Base-by-base conservation (phyloP, 2,797 vertebrate genomes). In the Glyptemys insculpta region DNA sequence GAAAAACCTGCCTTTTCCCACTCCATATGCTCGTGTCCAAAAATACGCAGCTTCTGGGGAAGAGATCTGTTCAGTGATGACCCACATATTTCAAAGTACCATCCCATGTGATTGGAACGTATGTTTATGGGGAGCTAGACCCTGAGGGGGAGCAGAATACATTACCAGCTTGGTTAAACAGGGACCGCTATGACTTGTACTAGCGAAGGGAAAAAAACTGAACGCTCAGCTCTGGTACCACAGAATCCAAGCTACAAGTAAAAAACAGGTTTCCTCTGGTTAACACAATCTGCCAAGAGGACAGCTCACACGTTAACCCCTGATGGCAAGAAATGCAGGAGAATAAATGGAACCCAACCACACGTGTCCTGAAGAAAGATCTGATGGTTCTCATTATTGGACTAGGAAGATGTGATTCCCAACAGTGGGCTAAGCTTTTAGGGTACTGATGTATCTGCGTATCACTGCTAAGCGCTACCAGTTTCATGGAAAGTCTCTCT, bases 151-250 rank as follows among this genome's bases (percentile, higher is more conserved):
- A 76, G 65, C 37, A 12, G 65, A 72, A 72, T 74, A 53, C 52
- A 54, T 74, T 52, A 41, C 50, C 34, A 12, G n/a, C n/a, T 31
- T 27, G 14, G 65, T 41, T 53, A 72, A 72, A 37, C 37, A 29
- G 1, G 59, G 27, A 85, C 83, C 74, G 78, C 52, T 85, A 4
- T 3, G 65, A 50, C 44, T 84, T 83, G 6, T 23, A 25, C 0
- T 3, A 86, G 37, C 2, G 0, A 41, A 50, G 23, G 4, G 5
- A 8, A 0, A 59, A n/a, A 25, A 16, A 34, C 2, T 12, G 54
- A 92, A 83, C 8, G 52, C 31, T 37, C 0, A 1, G 37, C 31
- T 78, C 50, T 0, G 0, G 56, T 0, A 1, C 57, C 0, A 1
- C 47, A 78, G 53, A 80, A 81, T 19, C 79, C 21, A 90, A 19